These are phyloP conservation scores for Tenebrio molitor DNA, from an alignment of 1,140 invertebrate genomes.

Conservation along the genomic window DNA sequence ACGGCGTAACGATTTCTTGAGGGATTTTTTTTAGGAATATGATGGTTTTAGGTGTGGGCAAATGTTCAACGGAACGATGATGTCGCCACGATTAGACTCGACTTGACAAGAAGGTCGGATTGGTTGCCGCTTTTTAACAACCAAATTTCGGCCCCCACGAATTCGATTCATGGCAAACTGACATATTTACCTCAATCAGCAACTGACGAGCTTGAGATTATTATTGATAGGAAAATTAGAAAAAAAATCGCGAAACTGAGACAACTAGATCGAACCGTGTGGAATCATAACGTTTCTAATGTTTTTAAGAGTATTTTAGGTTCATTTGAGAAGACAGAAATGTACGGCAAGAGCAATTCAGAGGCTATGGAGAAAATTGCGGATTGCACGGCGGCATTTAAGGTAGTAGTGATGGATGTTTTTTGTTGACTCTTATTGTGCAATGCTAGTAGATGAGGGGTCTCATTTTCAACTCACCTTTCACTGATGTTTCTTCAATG, in stretches of 20 bases:
- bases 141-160: constrained; percentile 52
- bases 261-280: constrained; percentile 55
- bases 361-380: constrained; percentile 24
- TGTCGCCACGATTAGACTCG: constrained; percentile 53
- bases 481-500: constrained; percentile 34
- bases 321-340: constrained; percentile 7
- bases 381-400: background rate
- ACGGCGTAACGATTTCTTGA: background rate
- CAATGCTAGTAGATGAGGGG: constrained; percentile 45
- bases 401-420: constrained; percentile 1
- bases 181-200: constrained; percentile 47
- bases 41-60: constrained; percentile 57
- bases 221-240: constrained; percentile 56
- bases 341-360: constrained; percentile 8
- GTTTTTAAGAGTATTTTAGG: constrained; percentile 15
- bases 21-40: background rate
- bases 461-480: constrained; percentile 46
- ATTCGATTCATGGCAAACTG: constrained; percentile 58
- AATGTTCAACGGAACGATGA: constrained; percentile 58
- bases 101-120: constrained; percentile 56
- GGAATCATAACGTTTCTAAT: constrained; percentile 51
- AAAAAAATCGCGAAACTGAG: constrained; percentile 56
- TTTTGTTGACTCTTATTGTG: background rate
- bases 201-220: constrained; percentile 52
- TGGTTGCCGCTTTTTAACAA: constrained; percentile 59